A percentile compares a stretch with the other conserved stretches of the same genome.
These are phyloP conservation scores for Geopemphigus sp. DNA, from an alignment of 1,140 invertebrate species.

Conservation along the genomic window DNA sequence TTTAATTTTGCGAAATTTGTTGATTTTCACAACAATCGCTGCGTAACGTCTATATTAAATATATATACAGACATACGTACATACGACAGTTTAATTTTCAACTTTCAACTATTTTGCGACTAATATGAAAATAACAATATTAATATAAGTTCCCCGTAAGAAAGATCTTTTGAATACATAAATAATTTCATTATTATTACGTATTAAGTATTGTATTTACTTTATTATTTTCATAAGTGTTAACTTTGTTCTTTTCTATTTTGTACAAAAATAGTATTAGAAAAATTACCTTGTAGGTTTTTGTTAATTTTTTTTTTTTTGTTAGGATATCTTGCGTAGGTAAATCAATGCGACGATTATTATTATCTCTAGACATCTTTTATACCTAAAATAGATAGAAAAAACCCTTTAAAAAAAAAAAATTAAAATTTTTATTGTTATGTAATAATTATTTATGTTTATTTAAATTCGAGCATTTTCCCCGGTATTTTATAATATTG, in stretches of 20 bases:
- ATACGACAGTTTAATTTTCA: too few relatives aligned
- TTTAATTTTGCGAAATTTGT: constrained; percentile 30
- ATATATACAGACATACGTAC: too few relatives aligned
- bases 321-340: constrained; percentile 44
- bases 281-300: constrained; percentile 37
- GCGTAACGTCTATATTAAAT: not conserved
- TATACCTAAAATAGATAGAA: constrained; percentile 44
- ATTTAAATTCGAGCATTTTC: constrained; percentile 43
- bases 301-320: constrained; percentile 48
- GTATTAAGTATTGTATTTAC: constrained; percentile 48
- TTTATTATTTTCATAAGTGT: constrained; percentile 48
- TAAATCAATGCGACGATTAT: constrained; percentile 16
- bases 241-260: constrained; percentile 50
- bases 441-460: constrained; percentile 50
- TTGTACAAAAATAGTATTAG: constrained; percentile 48
- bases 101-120: constrained; percentile 20
- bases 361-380: constrained; percentile 30
- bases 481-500: constrained; percentile 47
- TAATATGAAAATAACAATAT: constrained; percentile 30
- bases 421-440: constrained; percentile 48
- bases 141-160: not conserved
- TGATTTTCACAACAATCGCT: constrained; percentile 2
- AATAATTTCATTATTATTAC: constrained; percentile 17
- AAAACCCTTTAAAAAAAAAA: constrained; percentile 28
- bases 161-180: constrained; percentile 40